Percentiles rank a stretch among this genome's conserved stretches.
phyloP scores from a whole-genome alignment of 2,888 invertebrate species.

The Onthophagus sagittarius region DNA sequence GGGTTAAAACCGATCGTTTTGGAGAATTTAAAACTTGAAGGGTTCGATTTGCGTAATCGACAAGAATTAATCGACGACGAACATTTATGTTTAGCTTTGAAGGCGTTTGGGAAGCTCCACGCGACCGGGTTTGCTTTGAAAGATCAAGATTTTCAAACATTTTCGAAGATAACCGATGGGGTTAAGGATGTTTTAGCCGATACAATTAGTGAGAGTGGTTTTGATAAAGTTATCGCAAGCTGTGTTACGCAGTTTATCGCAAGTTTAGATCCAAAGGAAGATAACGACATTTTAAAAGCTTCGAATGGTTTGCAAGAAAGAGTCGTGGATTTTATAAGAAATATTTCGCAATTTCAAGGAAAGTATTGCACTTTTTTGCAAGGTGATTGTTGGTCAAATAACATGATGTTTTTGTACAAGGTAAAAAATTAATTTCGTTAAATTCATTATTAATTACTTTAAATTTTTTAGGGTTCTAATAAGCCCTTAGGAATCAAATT shows the following conservation, averaged over 20 bases:
- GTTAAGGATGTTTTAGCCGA: background rate
- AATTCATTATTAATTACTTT: background rate
- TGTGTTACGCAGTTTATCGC: slow-evolving; percentile 27
- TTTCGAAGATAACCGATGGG: background rate
- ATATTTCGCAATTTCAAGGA: background rate
- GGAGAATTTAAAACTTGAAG: slow-evolving; percentile 34
- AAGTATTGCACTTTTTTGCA: slow-evolving; percentile 20
- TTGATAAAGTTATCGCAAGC: background rate
- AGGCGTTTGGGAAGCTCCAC: slow-evolving; percentile 40
- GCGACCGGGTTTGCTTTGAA: slow-evolving; percentile 37
- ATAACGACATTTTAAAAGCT: slow-evolving; percentile 11
- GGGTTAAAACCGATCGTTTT: slow-evolving; percentile 32
- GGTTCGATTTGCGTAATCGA: slow-evolving; percentile 35
- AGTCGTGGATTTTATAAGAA: background rate
- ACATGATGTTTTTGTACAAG: slow-evolving; percentile 26
- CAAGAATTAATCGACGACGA: slow-evolving; percentile 34
- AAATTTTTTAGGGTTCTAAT: slow-evolving; percentile 16
- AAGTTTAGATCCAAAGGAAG: slow-evolving; percentile 6
- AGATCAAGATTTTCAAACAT: slow-evolving; percentile 31
- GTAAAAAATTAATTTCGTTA: background rate
- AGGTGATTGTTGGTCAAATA: slow-evolving; percentile 29
- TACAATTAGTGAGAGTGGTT: background rate
- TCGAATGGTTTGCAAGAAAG: slow-evolving; percentile 4
- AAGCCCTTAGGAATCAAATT: slow-evolving; percentile 26
- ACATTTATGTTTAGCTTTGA: slow-evolving; percentile 36